These are phyloP conservation scores for Rhamnusium bicolor DNA, from an alignment of 2,888 invertebrate species.

Conservation along the genomic window DNA sequence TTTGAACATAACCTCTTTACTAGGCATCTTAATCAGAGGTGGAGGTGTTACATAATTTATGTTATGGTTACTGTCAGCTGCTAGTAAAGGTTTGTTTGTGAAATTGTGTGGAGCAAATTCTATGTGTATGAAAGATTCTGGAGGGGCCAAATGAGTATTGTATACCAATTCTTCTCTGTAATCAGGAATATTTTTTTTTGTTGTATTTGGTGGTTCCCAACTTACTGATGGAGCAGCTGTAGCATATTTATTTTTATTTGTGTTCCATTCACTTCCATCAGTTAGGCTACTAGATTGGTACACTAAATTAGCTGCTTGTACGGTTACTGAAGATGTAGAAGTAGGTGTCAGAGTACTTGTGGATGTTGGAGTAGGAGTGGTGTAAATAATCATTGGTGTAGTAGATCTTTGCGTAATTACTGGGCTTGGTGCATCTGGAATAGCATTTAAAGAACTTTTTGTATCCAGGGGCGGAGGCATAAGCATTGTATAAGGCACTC, in stretches of 20 bases:
- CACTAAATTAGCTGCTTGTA: constrained; percentile 78
- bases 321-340: constrained; percentile 69
- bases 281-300: constrained; percentile 77
- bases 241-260: constrained; percentile 37
- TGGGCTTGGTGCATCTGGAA: constrained; percentile 37
- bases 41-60: constrained; percentile 63
- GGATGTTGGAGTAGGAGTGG: constrained; percentile 48
- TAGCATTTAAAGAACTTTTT: constrained; percentile 54
- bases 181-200: constrained; percentile 41
- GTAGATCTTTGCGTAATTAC: constrained; percentile 44
- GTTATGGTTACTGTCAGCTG: constrained; percentile 60
- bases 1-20: constrained; percentile 66
- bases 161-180: constrained; percentile 52
- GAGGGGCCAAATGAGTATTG: constrained; percentile 53
- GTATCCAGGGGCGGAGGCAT: constrained; percentile 80
- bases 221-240: constrained; percentile 42
- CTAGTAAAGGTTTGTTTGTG: constrained; percentile 53
- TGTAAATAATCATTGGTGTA: constrained; percentile 12
- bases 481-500: constrained; percentile 78
- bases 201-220: constrained; percentile 51
- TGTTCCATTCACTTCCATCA: constrained; percentile 70
- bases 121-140: constrained; percentile 57
- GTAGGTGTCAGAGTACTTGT: constrained; percentile 37
- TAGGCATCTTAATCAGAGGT: constrained; percentile 49
- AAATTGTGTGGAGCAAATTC: constrained; percentile 56